Evolutionary conservation across 2,113 vertebrate species (phyloP).

Genomic region (Carassius gibelio): DNA sequence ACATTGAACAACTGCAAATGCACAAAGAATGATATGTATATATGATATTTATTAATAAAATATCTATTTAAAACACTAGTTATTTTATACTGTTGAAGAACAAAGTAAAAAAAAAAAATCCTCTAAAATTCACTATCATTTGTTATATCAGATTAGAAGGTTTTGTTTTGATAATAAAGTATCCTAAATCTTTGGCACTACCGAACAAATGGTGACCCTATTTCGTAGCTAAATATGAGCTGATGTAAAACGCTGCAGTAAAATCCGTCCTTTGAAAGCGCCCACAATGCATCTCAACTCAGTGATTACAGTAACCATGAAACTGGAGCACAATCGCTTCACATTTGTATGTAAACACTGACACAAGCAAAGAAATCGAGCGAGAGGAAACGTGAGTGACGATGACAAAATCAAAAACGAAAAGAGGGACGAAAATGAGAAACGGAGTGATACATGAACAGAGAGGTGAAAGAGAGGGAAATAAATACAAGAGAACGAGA

Average conservation of each 20-base stretch:
- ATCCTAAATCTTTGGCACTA: background rate
- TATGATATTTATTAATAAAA: background rate
- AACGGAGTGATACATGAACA: background rate
- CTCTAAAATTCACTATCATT: background rate
- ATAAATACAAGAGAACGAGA: slow-evolving; percentile 38
- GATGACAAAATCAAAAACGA: slow-evolving; percentile 40
- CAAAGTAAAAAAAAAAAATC: background rate
- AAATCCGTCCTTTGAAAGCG: slow-evolving; percentile 7
- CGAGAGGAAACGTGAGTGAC: slow-evolving; percentile 23
- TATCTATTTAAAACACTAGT: background rate
- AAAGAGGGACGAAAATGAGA: slow-evolving; percentile 44
- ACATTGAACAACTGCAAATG: background rate
- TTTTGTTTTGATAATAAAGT: background rate
- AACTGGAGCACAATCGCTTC: slow-evolving; percentile 19
- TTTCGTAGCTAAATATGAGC: background rate
- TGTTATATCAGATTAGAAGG: background rate
- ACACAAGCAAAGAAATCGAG: slow-evolving; percentile 22
- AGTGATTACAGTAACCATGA: slow-evolving; percentile 32
- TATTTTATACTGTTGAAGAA: background rate
- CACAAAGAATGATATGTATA: background rate
- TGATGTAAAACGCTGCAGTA: background rate
- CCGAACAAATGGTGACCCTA: slow-evolving; percentile 3
- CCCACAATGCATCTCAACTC: background rate
- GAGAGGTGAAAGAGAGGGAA: slow-evolving; percentile 44
- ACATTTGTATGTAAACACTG: slow-evolving; percentile 52